Base-by-base conservation (phyloP, 2,113 vertebrate species). In the Melanerpes aurifrons region DNA sequence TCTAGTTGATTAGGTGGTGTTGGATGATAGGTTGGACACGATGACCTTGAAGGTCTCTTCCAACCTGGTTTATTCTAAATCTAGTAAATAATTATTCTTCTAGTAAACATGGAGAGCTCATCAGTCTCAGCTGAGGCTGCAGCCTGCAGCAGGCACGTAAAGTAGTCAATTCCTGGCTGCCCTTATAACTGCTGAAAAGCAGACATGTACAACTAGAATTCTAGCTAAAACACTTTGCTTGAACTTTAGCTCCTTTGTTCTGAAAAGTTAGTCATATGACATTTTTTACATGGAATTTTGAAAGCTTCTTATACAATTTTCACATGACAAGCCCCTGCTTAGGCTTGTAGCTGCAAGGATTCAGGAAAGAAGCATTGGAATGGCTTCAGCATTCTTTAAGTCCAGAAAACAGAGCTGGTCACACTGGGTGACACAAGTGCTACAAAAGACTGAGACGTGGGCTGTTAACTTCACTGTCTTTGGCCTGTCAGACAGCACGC, bases 241-340 rank as follows among this genome's bases (percentile, higher is more conserved):
- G 67, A 71, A 91, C 54, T 89, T 96, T 77, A 88, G 74, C 62
- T 82, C 87, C 82, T 94, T 93, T 92, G 83, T 87, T 96, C 86
- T 64, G 57, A 87, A 72, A 96, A 93, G 53, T 77, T 74, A 50
- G 82, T 89, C 94, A 92, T 79, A 84, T 89, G 93, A 93, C 86
- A 80, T 87, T 82, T 81, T 89, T 90, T 93, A 79, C 32, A 75
- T 5, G 73, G 76, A 79, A 94, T 97, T 96, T 94, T 61, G 57
- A 94, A 97, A 96, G 87, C 90, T 93, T 87, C 93, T 96, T 87
- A 94, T 20, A 43, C 71, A 48, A 21, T 91, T 96, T 94, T 94
- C 95, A 93, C 92, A 91, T 94, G 94, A 94, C 45, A 80, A 84
- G 45, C 13, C 61, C 28, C 86, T 82, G 87, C 84, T 95, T 80